Conservation (phyloP, 2,797 vertebrate genomes). For the Gymnopithys bicolor region DNA sequence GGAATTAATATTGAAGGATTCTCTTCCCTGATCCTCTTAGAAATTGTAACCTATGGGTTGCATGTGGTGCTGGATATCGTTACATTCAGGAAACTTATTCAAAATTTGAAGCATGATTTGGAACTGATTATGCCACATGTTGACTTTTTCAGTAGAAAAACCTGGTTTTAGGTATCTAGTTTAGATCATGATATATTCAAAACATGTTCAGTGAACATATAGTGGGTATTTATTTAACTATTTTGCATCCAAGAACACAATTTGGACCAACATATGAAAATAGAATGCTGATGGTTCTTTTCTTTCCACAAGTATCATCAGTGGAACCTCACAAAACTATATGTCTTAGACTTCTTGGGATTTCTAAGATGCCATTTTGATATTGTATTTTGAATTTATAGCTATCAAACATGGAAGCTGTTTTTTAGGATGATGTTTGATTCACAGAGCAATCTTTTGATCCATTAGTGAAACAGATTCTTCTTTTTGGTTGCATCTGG, state of each 20-base stretch:
- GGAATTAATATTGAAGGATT: neutral
- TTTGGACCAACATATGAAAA: neutral
- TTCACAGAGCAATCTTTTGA: neutral
- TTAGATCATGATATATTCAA: neutral
- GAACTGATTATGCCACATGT: neutral
- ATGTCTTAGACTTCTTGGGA: neutral
- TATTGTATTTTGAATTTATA: neutral
- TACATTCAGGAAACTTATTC: neutral
- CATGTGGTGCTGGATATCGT: neutral
- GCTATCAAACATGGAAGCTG: neutral
- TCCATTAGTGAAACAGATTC: neutral
- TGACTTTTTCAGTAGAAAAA: conserved; percentile 35
- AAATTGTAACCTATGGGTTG: neutral
- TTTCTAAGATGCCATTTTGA: neutral
- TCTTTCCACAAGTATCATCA: neutral
- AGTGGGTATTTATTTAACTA: neutral
- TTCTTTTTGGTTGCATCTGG: neutral
- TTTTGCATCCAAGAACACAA: neutral
- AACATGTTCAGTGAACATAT: neutral
- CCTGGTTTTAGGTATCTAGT: neutral
- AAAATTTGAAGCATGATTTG: conserved; percentile 36
- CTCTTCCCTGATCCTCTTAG: neutral
- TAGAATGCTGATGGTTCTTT: neutral
- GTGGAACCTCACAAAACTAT: neutral
- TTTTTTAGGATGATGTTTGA: conserved; percentile 5